Evolutionary conservation across 2,113 vertebrate species (phyloP), one percentile per base, ranked within the genome.

Genomic region (Megaceryle torquata): DNA sequence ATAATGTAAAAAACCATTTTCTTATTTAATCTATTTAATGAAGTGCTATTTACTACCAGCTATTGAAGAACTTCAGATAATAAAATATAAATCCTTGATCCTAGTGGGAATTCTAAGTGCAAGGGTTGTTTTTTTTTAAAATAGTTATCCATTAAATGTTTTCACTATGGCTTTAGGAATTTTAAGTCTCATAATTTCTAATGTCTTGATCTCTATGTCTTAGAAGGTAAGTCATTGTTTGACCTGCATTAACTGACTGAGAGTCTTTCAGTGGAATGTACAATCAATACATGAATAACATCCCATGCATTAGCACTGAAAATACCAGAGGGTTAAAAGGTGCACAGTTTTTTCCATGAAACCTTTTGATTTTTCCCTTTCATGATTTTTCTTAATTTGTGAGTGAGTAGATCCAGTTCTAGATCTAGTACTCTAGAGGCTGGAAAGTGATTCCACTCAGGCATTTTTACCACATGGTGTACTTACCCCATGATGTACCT

Each of bases 21-120:
- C 26, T 35, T 86, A 64, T 89, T 95, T 92, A 77, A 93, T 93
- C 86, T 77, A 22, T 81, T 93, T 93, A 91, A 95, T 89, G 86
- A 92, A 86, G 76, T 93, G 80, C 10, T 89, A 60, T 93, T 96
- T 95, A 89, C 72, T 82, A 74, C 72, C 44, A 39, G 69, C 86
- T 88, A 91, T 54, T 93, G 74, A 90, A 82, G 72, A 21, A 75
- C 39, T 92, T 95, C 61, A 81, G 86, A 94, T 93, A 92, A 88
- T 81, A 90, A 93, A 91, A 81, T 15, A 53, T 57, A 71, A 88
- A 88, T 72, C 80, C 72, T 79, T 85, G 46, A 90, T 78, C 60
- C 70, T 69, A 86, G 16, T 54, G 65, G 65, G 67, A 93, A 84
- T 86, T 94, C 59, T 79, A 82, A 84, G 51, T 51, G 43, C 35